Percentiles rank a stretch among this genome's conserved stretches.
Evolutionary conservation across 2,797 vertebrate genomes (phyloP).

Genomic region (Tiaroga cobitis): DNA sequence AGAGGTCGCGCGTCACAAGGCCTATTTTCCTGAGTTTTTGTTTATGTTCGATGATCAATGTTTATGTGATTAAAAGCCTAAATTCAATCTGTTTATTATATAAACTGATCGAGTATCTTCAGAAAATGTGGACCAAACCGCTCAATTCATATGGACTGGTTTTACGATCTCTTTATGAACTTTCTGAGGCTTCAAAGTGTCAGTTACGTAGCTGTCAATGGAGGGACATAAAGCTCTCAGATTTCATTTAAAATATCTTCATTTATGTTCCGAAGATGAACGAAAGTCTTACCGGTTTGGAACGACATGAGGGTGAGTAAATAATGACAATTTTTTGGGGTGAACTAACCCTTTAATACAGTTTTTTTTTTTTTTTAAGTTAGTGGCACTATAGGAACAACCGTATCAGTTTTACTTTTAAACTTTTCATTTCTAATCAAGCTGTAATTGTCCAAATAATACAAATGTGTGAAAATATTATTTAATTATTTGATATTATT

Average conservation of each 20-base stretch:
- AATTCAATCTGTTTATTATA: background rate
- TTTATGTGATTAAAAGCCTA: background rate
- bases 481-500: too few relatives aligned
- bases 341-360: background rate
- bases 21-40: too few relatives aligned
- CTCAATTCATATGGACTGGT: background rate
- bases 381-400: too few relatives aligned
- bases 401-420: background rate
- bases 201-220: too few relatives aligned
- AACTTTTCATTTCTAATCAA: background rate
- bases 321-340: background rate
- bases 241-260: too few relatives aligned
- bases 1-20: too few relatives aligned
- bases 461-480: too few relatives aligned
- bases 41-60: too few relatives aligned
- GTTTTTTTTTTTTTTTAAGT: background rate
- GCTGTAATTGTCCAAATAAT: background rate
- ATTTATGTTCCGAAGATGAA: too few relatives aligned
- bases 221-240: too few relatives aligned
- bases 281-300: too few relatives aligned
- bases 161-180: too few relatives aligned
- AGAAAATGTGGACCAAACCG: background rate
- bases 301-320: background rate
- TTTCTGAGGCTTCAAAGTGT: background rate
- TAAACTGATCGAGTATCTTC: background rate